Base-by-base conservation (phyloP, 2,113 vertebrate genomes). In the Pteruthius melanotis region DNA sequence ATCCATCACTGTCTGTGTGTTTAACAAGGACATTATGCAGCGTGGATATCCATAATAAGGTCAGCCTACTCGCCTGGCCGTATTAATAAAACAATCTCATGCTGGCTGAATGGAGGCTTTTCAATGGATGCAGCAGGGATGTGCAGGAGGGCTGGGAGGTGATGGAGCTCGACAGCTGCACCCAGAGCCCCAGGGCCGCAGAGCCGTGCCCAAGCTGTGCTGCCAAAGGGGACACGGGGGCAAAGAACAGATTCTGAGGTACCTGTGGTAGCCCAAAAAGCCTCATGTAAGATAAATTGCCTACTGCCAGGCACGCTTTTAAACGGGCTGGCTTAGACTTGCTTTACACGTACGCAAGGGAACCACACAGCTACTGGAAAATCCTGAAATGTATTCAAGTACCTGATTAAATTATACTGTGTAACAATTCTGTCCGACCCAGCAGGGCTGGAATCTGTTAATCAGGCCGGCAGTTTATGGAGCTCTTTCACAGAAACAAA, bases 361-460 rank as follows among this genome's bases (percentile, higher is more conserved):
- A 77, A 61, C 56, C 77, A 96, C 79, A 72, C 27, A 89, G 65
- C n/a, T 72, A 37, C 30, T 42, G 66, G 50, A 89, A 89, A 76
- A 68, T 27, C 50, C 47, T 50, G 19, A 77, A 50, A 86, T 69
- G 30, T 42, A 40, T 80, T 77, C 53, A 65, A 52, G 24, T 57
- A 89, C 22, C 59, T 82, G 61, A 86, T 68, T 45, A 86, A 88
- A 91, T 89, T 18, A 53, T 9, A 57, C 16, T 70, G 21, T 71
- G 31, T 6, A 52, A 40, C 7, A 3, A 63, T 74, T 69, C 44
- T 60, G 66, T 21, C 75, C 57, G 60, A 42, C 21, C 61, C 52
- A 76, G 74, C 4, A 14, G 37, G n/a, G 77, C 20, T 80, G 59
- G 18, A 89, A 6, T 39, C 44, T 95, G 82, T 72, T 84, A 93